phyloP scores from a whole-genome alignment of 2,113 vertebrate genomes.

The Balaeniceps rex region DNA sequence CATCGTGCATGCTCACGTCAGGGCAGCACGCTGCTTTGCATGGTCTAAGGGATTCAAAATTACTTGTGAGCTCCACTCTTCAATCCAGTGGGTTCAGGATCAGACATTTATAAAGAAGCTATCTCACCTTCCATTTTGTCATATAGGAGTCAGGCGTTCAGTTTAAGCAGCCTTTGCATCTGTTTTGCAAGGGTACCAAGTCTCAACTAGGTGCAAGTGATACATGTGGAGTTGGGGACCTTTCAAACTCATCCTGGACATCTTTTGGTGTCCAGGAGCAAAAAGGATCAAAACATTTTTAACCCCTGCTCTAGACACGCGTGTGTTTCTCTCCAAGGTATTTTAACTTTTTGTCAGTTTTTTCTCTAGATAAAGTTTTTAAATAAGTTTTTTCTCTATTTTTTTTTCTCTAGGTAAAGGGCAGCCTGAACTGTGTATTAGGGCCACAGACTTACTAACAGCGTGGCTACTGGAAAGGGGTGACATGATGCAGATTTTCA shows the following conservation, averaged over 20 bases:
- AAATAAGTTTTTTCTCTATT: not conserved
- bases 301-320: not conserved
- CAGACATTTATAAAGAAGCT: not conserved
- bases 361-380: not conserved
- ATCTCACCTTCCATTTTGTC: not conserved
- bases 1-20: not conserved
- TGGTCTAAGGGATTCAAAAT: not conserved
- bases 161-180: not conserved
- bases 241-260: not conserved
- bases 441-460: not conserved
- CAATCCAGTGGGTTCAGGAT: not conserved
- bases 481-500: not conserved
- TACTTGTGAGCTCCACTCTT: not conserved
- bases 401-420: not conserved
- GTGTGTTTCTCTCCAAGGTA: not conserved
- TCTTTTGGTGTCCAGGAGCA: not conserved
- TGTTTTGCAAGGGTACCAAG: not conserved
- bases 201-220: not conserved
- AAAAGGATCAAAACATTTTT: not conserved
- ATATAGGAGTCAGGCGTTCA: not conserved
- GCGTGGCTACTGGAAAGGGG: accelerated
- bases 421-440: not conserved
- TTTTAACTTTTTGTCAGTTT: not conserved
- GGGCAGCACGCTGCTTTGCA: not conserved
- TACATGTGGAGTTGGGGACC: not conserved